Evolutionary conservation across 2,113 vertebrate species (phyloP).

Genomic region (Channa maculata): DNA sequence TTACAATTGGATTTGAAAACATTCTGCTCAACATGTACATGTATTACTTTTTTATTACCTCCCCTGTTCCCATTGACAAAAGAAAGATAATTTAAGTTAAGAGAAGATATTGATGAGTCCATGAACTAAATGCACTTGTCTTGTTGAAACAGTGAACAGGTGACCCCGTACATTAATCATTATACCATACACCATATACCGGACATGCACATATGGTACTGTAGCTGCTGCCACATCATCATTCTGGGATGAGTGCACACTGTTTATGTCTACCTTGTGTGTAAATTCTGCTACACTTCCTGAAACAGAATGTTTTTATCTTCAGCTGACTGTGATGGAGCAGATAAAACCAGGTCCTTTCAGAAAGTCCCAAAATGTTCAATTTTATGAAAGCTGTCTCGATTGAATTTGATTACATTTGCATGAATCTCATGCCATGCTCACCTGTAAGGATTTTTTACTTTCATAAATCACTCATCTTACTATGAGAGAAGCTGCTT

Average conservation of each 20-base stretch:
- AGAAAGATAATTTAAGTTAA: constrained; percentile 50
- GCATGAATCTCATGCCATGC: constrained; percentile 18
- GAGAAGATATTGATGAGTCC: constrained; percentile 50
- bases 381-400: constrained; percentile 39
- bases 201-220: constrained; percentile 29
- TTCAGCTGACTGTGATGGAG: constrained; percentile 28
- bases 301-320: background rate
- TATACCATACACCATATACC: constrained; percentile 41
- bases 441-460: constrained; percentile 1
- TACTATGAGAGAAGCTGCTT: constrained; percentile 12
- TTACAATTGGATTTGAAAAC: background rate
- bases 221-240: constrained; percentile 34
- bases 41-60: no score
- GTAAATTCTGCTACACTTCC: constrained; percentile 16
- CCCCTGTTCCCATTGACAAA: constrained; percentile 25
- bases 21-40: background rate
- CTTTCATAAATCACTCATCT: constrained; percentile 34
- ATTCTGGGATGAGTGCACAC: constrained; percentile 46
- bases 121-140: constrained; percentile 55
- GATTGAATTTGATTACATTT: constrained; percentile 56
- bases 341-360: constrained; percentile 43
- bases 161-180: constrained; percentile 63
- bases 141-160: constrained; percentile 34
- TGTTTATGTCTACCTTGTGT: constrained; percentile 31
- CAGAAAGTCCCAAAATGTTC: constrained; percentile 26